Evolutionary conservation across 2,888 invertebrate genomes (phyloP).

Genomic region (Abrostola tripartita): DNA sequence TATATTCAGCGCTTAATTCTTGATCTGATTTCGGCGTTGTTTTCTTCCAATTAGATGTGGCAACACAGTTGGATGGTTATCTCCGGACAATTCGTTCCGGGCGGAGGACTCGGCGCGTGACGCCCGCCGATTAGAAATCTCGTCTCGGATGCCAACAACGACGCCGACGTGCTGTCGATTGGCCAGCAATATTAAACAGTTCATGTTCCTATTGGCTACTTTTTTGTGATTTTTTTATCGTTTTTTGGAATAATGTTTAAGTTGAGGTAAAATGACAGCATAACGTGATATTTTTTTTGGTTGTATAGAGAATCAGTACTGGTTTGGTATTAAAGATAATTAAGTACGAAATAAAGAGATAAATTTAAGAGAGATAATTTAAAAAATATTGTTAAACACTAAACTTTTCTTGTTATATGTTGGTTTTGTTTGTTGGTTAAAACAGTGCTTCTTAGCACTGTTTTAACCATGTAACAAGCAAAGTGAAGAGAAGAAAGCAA

Average conservation of each 20-base stretch:
- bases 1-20: constrained; percentile 24
- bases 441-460: neutral
- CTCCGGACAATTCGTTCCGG: constrained; percentile 72
- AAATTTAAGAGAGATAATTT: no score
- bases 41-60: constrained; percentile 59
- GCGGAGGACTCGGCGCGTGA: constrained; percentile 77
- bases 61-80: constrained; percentile 73
- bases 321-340: no score
- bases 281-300: neutral
- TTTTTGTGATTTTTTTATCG: constrained; percentile 38
- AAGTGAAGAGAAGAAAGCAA: no score
- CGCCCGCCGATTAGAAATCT: constrained; percentile 79
- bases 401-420: no score
- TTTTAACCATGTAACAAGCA: no score
- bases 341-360: no score
- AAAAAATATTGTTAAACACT: no score
- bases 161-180: constrained; percentile 60
- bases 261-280: constrained; percentile 5
- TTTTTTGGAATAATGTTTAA: constrained; percentile 15
- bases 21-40: constrained; percentile 58
- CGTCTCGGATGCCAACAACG: constrained; percentile 70
- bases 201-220: constrained; percentile 57
- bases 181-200: constrained; percentile 66
- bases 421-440: neutral
- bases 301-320: no score